Evolutionary conservation across 2,888 invertebrate genomes (phyloP), one percentile per base, ranked within the genome.

Genomic region (Hofmannophila pseudospretella): DNA sequence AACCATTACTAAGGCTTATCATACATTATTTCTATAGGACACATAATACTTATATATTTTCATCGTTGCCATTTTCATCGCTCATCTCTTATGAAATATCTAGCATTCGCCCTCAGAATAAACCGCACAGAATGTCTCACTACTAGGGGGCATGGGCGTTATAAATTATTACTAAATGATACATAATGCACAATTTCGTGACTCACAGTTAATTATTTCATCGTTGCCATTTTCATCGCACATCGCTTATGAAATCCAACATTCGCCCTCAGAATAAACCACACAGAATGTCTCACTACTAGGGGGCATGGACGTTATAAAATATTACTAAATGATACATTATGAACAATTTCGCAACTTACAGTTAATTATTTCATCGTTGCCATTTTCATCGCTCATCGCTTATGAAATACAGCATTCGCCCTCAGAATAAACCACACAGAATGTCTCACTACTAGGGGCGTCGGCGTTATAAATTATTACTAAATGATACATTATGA

Each of bases 11-110:
- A 48, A 38, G 45, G 42, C 41, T n/a, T 44, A 50, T 53, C 66
- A 67, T 76, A 74, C 71, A 77, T 75, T 71, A 72, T 72, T 67
- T 67, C 51, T 60, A 58, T 62, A 64, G 63, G 61, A 66, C 61
- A 56, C 48, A n/a, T n/a, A n/a, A n/a, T n/a, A n/a, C n/a, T n/a
- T n/a, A n/a, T n/a, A n/a, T n/a, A n/a, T n/a, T n/a, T n/a, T n/a
- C n/a, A n/a, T n/a, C n/a, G n/a, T n/a, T n/a, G n/a, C n/a, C n/a
- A n/a, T n/a, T n/a, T n/a, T n/a, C n/a, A n/a, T n/a, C n/a, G n/a
- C n/a, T n/a, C n/a, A 20, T 10, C 27, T 7, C 29, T 10, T 8
- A 14, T 14, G 9, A 12, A 27, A 5, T 10, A 14, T n/a, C n/a
- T 7, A 8, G 9, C 29, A 3, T 14, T 7, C 14, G 26, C 25